A percentile compares a stretch with the other conserved stretches of the same genome.
Conservation (phyloP, 2,113 vertebrate genomes). For the Microcebus lehilahytsara region DNA sequence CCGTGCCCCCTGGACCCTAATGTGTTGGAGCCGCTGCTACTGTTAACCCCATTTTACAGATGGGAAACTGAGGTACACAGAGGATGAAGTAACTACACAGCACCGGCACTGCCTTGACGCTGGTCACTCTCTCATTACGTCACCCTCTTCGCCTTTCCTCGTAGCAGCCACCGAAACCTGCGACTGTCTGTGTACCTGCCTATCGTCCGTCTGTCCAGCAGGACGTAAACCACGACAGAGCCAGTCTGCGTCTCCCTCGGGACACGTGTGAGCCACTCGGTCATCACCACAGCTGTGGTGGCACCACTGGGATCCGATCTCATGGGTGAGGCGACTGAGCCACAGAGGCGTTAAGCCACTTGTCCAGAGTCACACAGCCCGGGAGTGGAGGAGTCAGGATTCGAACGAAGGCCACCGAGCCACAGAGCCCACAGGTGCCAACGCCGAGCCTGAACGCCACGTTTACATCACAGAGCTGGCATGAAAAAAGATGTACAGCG, state of each 20-base stretch:
- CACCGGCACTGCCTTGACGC: background rate
- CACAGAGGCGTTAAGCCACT: no score
- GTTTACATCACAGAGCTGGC: background rate
- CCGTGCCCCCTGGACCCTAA: fast-evolving
- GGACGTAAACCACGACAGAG: background rate
- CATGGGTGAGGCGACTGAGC: background rate
- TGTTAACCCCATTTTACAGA: background rate
- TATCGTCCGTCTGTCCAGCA: background rate
- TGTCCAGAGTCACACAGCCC: background rate
- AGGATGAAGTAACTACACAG: background rate
- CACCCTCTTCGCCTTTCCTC: background rate
- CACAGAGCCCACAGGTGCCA: background rate
- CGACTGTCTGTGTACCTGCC: background rate
- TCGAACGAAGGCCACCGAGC: background rate
- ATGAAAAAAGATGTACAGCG: fast-evolving
- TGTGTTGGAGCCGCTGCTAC: background rate
- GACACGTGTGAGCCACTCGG: background rate
- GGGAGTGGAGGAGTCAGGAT: background rate
- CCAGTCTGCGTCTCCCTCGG: no score
- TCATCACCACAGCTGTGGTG: background rate
- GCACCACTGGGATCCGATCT: background rate
- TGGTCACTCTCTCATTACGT: background rate
- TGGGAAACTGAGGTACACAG: background rate
- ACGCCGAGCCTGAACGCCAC: fast-evolving
- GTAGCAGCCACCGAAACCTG: background rate